phyloP scores from a whole-genome alignment of 2,888 invertebrate genomes.

The Macrosoma leucophasiata region DNA sequence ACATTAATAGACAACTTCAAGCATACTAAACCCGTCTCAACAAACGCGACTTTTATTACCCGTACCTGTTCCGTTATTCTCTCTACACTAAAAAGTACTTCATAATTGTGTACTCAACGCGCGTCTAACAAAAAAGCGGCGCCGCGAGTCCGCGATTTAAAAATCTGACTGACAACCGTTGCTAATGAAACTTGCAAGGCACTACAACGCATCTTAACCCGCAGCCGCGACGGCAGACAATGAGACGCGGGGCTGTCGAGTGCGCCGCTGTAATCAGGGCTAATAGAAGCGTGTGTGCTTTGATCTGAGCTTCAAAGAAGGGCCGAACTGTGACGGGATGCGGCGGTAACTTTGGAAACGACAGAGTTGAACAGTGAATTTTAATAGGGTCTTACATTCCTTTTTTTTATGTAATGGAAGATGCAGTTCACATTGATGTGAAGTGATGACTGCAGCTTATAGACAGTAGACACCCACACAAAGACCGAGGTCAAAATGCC shows the following conservation, averaged over 20 bases:
- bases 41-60: too few relatives aligned
- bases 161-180: slow-evolving; percentile 38
- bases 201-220: slow-evolving; percentile 61
- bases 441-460: too few relatives aligned
- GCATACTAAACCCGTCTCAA: too few relatives aligned
- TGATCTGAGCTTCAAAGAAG: slow-evolving; percentile 71
- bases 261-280: slow-evolving; percentile 66
- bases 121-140: background rate
- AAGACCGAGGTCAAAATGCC: too few relatives aligned
- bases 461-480: too few relatives aligned
- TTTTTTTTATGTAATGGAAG: too few relatives aligned
- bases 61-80: too few relatives aligned
- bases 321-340: too few relatives aligned
- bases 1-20: too few relatives aligned
- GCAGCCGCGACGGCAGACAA: slow-evolving; percentile 27
- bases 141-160: slow-evolving; percentile 7
- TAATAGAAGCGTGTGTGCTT: slow-evolving; percentile 73
- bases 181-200: slow-evolving; percentile 69
- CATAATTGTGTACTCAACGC: too few relatives aligned
- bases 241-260: slow-evolving; percentile 36
- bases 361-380: slow-evolving; percentile 20
- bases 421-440: too few relatives aligned
- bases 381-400: slow-evolving; percentile 25
- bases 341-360: slow-evolving; percentile 42
- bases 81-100: too few relatives aligned